These are phyloP conservation scores for Drosophila sordidula DNA, from an alignment of 2,888 invertebrate species.

Conservation along the genomic window DNA sequence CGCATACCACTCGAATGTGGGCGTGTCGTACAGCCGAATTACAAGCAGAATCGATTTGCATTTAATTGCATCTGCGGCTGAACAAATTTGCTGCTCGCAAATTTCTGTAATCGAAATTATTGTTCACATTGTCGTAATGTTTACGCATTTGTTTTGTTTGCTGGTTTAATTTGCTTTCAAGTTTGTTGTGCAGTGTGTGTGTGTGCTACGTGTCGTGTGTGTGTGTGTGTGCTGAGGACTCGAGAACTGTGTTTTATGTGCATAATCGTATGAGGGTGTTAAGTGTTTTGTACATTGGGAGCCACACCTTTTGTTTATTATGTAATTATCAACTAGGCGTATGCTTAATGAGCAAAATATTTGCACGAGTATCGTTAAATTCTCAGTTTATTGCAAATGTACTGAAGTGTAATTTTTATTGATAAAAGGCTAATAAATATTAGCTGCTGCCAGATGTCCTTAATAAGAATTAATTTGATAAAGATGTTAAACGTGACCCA, in stretches of 20 bases:
- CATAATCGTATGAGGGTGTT: conserved; percentile 57
- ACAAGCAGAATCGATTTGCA: conserved; percentile 77
- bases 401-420: neutral
- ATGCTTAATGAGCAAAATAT: conserved; percentile 30
- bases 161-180: conserved; percentile 48
- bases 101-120: conserved; percentile 69
- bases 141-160: conserved; percentile 73
- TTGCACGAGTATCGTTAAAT: conserved; percentile 19
- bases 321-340: conserved; percentile 62
- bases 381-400: conserved; percentile 10
- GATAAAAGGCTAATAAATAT: too few relatives aligned
- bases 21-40: conserved; percentile 34
- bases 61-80: conserved; percentile 75
- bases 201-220: conserved; percentile 1
- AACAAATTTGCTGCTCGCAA: conserved; percentile 60
- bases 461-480: too few relatives aligned
- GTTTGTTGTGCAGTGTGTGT: conserved; percentile 16
- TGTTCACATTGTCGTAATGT: conserved; percentile 75
- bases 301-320: conserved; percentile 67
- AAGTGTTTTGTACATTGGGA: conserved; percentile 61
- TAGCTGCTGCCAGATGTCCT: too few relatives aligned
- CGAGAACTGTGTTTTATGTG: conserved; percentile 40
- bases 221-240: conserved; percentile 19
- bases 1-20: conserved; percentile 31
- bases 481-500: too few relatives aligned